Evolutionary conservation across 2,888 invertebrate genomes (phyloP).

Genomic region (Cremastobaeus sp.): DNA sequence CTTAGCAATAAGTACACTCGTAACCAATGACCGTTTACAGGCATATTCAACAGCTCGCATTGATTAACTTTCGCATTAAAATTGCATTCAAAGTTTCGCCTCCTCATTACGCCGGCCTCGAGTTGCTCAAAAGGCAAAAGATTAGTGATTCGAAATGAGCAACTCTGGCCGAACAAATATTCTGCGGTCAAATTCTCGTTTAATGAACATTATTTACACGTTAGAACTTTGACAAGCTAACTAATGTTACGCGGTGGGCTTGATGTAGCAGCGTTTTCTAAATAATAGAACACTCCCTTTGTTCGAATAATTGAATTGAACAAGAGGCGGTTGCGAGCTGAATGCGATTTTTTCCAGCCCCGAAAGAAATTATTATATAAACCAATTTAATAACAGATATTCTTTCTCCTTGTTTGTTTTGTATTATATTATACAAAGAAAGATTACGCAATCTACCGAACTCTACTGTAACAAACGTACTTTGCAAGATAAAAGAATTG

Average conservation of each 20-base stretch:
- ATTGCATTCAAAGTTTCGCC: conserved; percentile 29
- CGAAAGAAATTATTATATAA: too few relatives aligned
- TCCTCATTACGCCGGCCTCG: conserved; percentile 29
- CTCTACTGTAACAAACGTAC: too few relatives aligned
- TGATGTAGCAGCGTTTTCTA: conserved; percentile 26
- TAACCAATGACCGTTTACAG: conserved; percentile 51
- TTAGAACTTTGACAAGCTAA: conserved; percentile 38
- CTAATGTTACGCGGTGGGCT: conserved; percentile 22
- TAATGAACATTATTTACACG: conserved; percentile 42
- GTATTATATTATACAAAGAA: too few relatives aligned
- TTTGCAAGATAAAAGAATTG: too few relatives aligned
- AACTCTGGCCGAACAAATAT: conserved; percentile 31
- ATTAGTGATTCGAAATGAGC: conserved; percentile 39
- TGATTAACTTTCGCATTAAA: conserved; percentile 53
- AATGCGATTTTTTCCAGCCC: too few relatives aligned
- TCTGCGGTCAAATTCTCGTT: conserved; percentile 36
- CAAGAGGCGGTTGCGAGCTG: background rate
- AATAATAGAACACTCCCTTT: conserved; percentile 25
- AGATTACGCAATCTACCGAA: too few relatives aligned
- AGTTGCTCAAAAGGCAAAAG: conserved; percentile 34
- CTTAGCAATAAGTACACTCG: conserved; percentile 52
- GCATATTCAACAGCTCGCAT: conserved; percentile 47
- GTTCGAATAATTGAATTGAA: conserved; percentile 21
- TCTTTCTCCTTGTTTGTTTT: too few relatives aligned
- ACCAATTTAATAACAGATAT: too few relatives aligned